Evolutionary conservation across 2,113 vertebrate genomes (phyloP), one percentile per base, ranked within the genome.

Genomic region (Anas platyrhynchos): DNA sequence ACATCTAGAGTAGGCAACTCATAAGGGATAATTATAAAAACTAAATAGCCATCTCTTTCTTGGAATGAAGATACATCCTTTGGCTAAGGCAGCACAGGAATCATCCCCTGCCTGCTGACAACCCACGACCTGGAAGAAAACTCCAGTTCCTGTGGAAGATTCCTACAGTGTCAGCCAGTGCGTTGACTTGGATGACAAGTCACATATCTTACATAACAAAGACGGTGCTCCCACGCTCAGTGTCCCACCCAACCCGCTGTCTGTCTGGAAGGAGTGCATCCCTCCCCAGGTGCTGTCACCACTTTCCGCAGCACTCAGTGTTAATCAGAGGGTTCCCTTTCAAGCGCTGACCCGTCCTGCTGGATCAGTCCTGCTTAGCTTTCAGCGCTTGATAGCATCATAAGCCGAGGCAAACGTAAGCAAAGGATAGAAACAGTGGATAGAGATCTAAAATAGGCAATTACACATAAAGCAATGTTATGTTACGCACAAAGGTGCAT

Each of bases 401-500:
- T 84, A 56, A 84, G 54, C 62, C 3, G 1, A 84, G 48, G 29
- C 13, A 82, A 89, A 89, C 83, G 10, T 95, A 95, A 96, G 92
- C 89, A 93, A 86, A 56, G 61, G 76, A 84, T 3, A 88, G 89
- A 84, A 93, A 89, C 54, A 68, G 56, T 0, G 52, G 95, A 96
- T 96, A 96, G 83, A 73, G 86, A 97, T 97, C 96, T 97, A 48
- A 38, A 94, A 21, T 54, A 75, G 2, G 74, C 62, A 82, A 75
- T 94, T 91, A 56, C 66, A 68, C 77, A 82, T n/a, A 67, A 48
- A 84, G 58, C 34, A 3, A 72, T 55, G 41, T 69, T 88, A 41
- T 36, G 96, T 95, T 95, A 93, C 89, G 96, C 93, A 78, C 94
- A 93, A 65, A 95, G 92, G 91, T 92, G 96, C 96, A 0, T 96